Percentiles rank a stretch among this genome's conserved stretches.
phyloP scores from a whole-genome alignment of 2,797 vertebrate genomes.

The Glossophaga mutica region DNA sequence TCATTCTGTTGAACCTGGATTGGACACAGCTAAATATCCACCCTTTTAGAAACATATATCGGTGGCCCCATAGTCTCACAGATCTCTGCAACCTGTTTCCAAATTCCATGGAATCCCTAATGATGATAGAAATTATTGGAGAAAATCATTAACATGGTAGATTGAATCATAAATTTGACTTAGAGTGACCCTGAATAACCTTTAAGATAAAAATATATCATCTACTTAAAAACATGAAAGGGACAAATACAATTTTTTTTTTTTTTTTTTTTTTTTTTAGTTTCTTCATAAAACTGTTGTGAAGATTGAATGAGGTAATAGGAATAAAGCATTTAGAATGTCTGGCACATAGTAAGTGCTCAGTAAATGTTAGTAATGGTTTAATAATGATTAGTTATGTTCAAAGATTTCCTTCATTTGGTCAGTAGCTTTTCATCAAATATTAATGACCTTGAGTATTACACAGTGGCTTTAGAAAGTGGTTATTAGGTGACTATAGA shows the following conservation, averaged over 20 bases:
- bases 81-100: neutral
- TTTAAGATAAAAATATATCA: neutral
- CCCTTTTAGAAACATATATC: neutral
- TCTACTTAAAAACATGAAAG: neutral
- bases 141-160: neutral
- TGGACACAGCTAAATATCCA: neutral
- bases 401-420: conserved; percentile 51
- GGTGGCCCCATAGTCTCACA: neutral
- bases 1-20: neutral
- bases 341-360: neutral
- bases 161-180: neutral
- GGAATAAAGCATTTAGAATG: conserved; percentile 2
- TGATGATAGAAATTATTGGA: neutral
- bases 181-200: neutral
- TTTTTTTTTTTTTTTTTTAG: neutral
- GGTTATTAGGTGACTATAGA: conserved; percentile 42
- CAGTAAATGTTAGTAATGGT: neutral
- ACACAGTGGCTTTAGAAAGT: conserved; percentile 41
- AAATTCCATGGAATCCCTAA: neutral
- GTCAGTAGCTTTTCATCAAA: conserved; percentile 57
- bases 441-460: conserved; percentile 49
- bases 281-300: neutral
- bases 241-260: neutral
- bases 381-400: conserved; percentile 44
- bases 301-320: neutral